Evolutionary conservation across 2,113 vertebrate genomes (phyloP).

Genomic region (Python bivittatus): DNA sequence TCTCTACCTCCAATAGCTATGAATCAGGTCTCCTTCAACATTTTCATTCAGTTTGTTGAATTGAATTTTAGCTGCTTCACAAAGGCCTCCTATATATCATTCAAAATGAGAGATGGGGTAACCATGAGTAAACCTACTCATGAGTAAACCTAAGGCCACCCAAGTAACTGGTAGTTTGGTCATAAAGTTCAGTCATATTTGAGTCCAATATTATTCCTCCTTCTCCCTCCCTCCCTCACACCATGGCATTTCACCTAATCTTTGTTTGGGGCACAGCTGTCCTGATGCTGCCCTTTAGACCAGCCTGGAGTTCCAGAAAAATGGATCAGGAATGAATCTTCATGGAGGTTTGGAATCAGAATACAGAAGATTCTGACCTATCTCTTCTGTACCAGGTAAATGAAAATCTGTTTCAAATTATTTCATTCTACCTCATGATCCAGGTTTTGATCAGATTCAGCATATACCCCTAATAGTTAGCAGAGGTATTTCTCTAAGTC

Average conservation of each 20-base stretch:
- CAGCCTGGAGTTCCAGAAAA: not conserved
- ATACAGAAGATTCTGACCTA: not conserved
- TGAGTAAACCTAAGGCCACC: not conserved
- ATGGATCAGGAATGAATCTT: not conserved
- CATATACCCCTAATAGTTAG: not conserved
- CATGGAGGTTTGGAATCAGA: not conserved
- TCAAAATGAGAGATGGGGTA: not conserved
- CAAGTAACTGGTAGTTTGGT: not conserved
- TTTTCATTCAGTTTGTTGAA: not conserved
- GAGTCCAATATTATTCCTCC: not conserved
- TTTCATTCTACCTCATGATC: not conserved
- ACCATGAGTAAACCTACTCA: too few relatives aligned
- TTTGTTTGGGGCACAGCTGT: not conserved
- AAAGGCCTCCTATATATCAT: not conserved
- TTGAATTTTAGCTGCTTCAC: not conserved
- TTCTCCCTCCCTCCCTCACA: not conserved
- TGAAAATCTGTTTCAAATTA: not conserved
- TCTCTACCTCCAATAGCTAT: too few relatives aligned
- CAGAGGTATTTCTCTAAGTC: not conserved
- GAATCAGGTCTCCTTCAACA: not conserved
- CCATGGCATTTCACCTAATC: not conserved
- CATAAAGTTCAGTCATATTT: not conserved
- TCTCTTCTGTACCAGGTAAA: not conserved
- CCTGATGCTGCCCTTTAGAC: not conserved
- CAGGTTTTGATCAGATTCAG: not conserved